Percentiles rank a stretch among this genome's conserved stretches.
Conservation (phyloP, 1,140 invertebrate genomes). For the Daktulosphaira vitifoliae region DNA sequence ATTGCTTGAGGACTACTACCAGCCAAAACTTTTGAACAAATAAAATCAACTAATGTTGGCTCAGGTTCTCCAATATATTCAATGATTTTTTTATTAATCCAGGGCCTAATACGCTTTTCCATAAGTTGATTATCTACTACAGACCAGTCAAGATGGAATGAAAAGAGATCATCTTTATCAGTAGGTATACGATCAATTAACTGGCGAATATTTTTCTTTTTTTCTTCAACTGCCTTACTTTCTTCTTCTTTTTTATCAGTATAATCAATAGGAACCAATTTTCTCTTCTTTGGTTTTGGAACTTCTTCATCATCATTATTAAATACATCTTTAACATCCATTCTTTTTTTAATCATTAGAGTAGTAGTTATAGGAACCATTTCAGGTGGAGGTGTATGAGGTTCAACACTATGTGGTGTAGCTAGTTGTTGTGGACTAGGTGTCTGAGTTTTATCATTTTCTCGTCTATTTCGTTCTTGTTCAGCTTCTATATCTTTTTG, state of each 20-base stretch:
- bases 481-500: constrained; percentile 30
- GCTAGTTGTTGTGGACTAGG: constrained; percentile 13
- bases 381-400: constrained; percentile 31
- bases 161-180: constrained; percentile 90
- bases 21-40: constrained; percentile 93
- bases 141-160: constrained; percentile 84
- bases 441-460: constrained; percentile 10
- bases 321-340: constrained; percentile 81
- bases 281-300: constrained; percentile 53
- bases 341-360: constrained; percentile 57
- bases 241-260: constrained; percentile 57
- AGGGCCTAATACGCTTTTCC: constrained; percentile 94
- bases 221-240: constrained; percentile 80
- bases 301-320: constrained; percentile 74
- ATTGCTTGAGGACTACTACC: constrained; percentile 87
- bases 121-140: constrained; percentile 82
- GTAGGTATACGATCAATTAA: constrained; percentile 98
- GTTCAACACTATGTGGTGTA: constrained; percentile 15
- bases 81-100: constrained; percentile 99
- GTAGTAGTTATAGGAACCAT: constrained; percentile 5
- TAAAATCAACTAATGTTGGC: constrained; percentile 96
- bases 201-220: constrained; percentile 89
- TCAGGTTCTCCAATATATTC: constrained; percentile 99
- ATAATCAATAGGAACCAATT: constrained; percentile 72
- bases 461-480: constrained; percentile 24